Evolutionary conservation across 2,888 invertebrate species (phyloP), one percentile per base, ranked within the genome.

Genomic region (Odontocerum albicorne): DNA sequence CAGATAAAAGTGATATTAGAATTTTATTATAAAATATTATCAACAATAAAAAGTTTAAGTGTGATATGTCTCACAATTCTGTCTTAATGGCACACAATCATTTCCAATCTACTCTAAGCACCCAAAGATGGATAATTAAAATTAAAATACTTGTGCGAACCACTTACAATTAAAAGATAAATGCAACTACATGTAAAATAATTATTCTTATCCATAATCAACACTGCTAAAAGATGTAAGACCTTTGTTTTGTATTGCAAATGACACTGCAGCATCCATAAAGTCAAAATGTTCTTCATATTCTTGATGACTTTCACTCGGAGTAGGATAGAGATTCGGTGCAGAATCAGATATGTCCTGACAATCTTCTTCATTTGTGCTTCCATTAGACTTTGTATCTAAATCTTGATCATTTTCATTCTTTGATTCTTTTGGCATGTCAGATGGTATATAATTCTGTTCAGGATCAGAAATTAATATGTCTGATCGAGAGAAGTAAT

Each of bases 161-260:
- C n/a, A n/a, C n/a, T n/a, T n/a, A n/a, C n/a, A n/a, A n/a, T n/a
- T n/a, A n/a, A n/a, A n/a, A n/a, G n/a, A n/a, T n/a, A n/a, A n/a
- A n/a, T n/a, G n/a, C n/a, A 16, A 21, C 16, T 17, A 44, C 7
- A 16, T n/a, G 8, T 49, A 22, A 7, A 27, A 17, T 10, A n/a
- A n/a, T 47, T 3, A 27, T 39, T 49, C 10, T 32, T 57, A 57
- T n/a, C 57, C 57, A 17, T 57, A 57, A 42, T 57, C 57, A 13
- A 57, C 51, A 19, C 52, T 47, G n/a, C 44, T 45, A 31, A 57
- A 57, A 12, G 57, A 49, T n/a, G 57, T 83, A 32, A 88, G 72
- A 20, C 88, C 88, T 70, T 87, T 87, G 67, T 85, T 85, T 66
- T 85, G 82, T 61, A 88, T 88, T 22, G 88, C 88, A 64, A 82